Evolutionary conservation across 2,113 vertebrate genomes (phyloP).

Genomic region (Bostrychus sinensis): DNA sequence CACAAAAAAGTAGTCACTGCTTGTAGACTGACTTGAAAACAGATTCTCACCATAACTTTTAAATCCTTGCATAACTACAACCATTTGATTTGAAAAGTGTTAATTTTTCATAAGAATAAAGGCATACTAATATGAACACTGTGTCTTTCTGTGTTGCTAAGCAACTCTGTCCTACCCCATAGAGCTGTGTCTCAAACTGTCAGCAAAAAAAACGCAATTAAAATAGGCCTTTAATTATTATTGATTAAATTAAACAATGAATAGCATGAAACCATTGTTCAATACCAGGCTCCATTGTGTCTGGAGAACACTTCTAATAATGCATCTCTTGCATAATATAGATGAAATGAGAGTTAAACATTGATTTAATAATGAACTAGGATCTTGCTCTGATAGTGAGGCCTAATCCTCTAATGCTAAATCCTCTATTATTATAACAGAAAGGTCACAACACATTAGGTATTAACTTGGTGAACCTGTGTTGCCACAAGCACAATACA

Average conservation of each 20-base stretch:
- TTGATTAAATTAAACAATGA: not conserved
- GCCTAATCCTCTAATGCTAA: not conserved
- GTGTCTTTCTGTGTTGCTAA: conserved; percentile 36
- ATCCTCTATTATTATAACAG: not conserved
- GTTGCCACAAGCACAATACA: not conserved
- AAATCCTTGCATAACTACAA: not conserved
- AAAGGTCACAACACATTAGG: not conserved
- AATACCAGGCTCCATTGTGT: not conserved
- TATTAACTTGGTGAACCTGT: not conserved
- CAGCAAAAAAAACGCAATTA: not conserved
- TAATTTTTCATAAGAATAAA: conserved; percentile 21
- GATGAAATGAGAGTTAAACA: conserved; percentile 13
- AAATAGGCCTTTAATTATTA: conserved; percentile 3
- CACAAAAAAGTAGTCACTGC: no score
- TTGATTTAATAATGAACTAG: not conserved
- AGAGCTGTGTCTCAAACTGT: not conserved
- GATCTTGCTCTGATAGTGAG: not conserved
- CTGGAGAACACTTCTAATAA: not conserved
- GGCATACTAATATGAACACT: conserved; percentile 13
- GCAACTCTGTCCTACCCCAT: conserved; percentile 36
- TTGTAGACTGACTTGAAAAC: no score
- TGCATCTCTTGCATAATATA: not conserved
- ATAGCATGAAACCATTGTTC: not conserved
- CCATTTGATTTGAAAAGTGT: not conserved
- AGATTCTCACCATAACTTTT: not conserved